Base-by-base conservation (phyloP, 2,888 invertebrate genomes). In the Amiota communis region DNA sequence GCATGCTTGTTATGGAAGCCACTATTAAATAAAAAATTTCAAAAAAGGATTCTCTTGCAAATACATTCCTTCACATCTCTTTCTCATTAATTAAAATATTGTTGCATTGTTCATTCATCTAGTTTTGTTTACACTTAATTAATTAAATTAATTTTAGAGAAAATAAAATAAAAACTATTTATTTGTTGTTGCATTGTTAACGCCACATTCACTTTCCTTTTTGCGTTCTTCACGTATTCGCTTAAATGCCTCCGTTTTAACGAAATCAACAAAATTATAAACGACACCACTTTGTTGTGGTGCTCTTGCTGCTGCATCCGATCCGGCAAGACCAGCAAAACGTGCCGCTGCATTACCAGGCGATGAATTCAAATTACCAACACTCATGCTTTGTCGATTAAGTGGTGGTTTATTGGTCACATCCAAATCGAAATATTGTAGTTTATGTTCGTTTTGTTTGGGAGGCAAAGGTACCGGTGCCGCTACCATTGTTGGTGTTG, bases 231-330 rank as follows among this genome's bases (percentile, higher is more conserved):
- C 94, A 70, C 95, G 92, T 53, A 96, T 97, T 75, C 95, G 93
- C 89, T 96, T 96, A 86, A 98, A 96, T 8, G 97, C 98, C 88
- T 96, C 94, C 0, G 98, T 98, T 91, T 97, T 98, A 70, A 96
- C 91, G 91, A 98, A 98, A 90, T 98, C 98, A 0, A 98, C 97
- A 1, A 95, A 96, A 88, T 97, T 96, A 90, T 98, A 98, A 10
- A 96, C 96, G 0, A 95, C 91, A 71, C 88, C 84, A 77, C 90
- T 90, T 76, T 89, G 90, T 53, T 89, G 88, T 46, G 91, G 90
- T n/a, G 89, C 88, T 72, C 90, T 90, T 36, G 89, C 87, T 15
- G 89, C 86, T 15, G 89, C 89, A 59, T 89, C 87, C 0, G 90
- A 86, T 6, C 88, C 77, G 12, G 23, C 36, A 64, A 15, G n/a